Evolutionary conservation across 37 sponge, comb jelly and placozoan species (phyloP), one percentile per base, ranked within the genome.

Genomic region (Ephydatia muelleri): DNA sequence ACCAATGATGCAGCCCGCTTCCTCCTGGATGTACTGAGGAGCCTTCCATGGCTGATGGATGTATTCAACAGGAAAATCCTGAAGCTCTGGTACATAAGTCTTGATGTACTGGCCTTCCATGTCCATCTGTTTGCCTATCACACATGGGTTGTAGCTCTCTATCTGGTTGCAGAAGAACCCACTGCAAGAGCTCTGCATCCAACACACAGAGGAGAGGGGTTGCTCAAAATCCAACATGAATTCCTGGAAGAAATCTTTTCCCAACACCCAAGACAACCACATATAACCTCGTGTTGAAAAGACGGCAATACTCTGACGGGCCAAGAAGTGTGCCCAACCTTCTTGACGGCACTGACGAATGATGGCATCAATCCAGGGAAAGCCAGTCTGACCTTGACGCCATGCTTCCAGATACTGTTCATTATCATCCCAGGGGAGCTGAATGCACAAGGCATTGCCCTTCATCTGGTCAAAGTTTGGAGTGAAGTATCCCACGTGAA

Each of bases 341-440:
- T 92, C 93, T 40, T 72, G 83, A 3, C 85, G 79, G 33, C 84
- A 65, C 84, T 97, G 97, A 27, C 83, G 76, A 47, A 97, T 88
- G 38, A 90, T 80, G 28, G 97, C 97, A 92, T 97, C 97, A 43
- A 97, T 92, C 85, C 88, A 92, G 0, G 97, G 97, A 34, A 85
- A 97, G 1, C 97, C 97, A 32, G 97, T 97, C 31, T 79, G 32
- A 2, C 93, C 97, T 28, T 89, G 69, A 19, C 76, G 73, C 83
- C 87, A 94, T 29, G 75, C 43, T 11, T 80, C 65, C 0, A 94
- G 39, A 40, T 78, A 70, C 22, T 71, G 75, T 49, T 47, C 25
- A 14, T 89, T 84, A 4, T 84, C 76, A 19, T 96, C 97, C 97
- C 97, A 96, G 25, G 97, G 97, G 11, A 96, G 86, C 76, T 91